A percentile compares a stretch with the other conserved stretches of the same genome.
Conservation (phyloP, 2,888 invertebrate species). For the Brachycybe producta region DNA sequence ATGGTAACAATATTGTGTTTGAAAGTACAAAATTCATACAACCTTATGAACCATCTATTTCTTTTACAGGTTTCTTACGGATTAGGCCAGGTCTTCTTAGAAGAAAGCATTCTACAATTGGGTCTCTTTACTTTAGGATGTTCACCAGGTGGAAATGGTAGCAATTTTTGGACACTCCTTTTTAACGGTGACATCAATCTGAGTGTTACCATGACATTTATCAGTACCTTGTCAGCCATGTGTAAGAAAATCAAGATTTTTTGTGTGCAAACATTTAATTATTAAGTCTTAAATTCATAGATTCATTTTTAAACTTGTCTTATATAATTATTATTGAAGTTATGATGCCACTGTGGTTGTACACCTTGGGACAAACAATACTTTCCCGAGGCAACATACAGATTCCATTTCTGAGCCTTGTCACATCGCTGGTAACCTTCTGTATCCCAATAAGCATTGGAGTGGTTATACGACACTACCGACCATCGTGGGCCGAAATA, state of each 20-base stretch:
- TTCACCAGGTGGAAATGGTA: slow-evolving; percentile 39
- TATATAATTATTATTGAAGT: slow-evolving; percentile 27
- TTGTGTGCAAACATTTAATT: not conserved
- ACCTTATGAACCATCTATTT: not conserved
- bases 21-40: too few relatives aligned
- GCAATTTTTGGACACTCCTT: slow-evolving; percentile 41
- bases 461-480: slow-evolving; percentile 32
- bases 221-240: slow-evolving; percentile 38
- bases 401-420: slow-evolving; percentile 36
- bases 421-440: slow-evolving; percentile 34
- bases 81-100: slow-evolving; percentile 23
- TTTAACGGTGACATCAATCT: slow-evolving; percentile 41
- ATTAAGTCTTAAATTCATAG: not conserved
- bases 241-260: slow-evolving; percentile 29
- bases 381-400: slow-evolving; percentile 25
- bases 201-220: slow-evolving; percentile 42
- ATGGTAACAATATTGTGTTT: too few relatives aligned
- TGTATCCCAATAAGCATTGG: slow-evolving; percentile 38
- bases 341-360: slow-evolving; percentile 42
- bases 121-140: slow-evolving; percentile 38
- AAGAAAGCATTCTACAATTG: slow-evolving; percentile 28
- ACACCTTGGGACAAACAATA: slow-evolving; percentile 35
- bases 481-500: slow-evolving; percentile 29
- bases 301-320: not conserved
- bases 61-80: slow-evolving; percentile 23